Percentiles rank a stretch among this genome's conserved stretches.
Evolutionary conservation across 2,888 invertebrate genomes (phyloP).

Genomic region (Pheosia tremula): DNA sequence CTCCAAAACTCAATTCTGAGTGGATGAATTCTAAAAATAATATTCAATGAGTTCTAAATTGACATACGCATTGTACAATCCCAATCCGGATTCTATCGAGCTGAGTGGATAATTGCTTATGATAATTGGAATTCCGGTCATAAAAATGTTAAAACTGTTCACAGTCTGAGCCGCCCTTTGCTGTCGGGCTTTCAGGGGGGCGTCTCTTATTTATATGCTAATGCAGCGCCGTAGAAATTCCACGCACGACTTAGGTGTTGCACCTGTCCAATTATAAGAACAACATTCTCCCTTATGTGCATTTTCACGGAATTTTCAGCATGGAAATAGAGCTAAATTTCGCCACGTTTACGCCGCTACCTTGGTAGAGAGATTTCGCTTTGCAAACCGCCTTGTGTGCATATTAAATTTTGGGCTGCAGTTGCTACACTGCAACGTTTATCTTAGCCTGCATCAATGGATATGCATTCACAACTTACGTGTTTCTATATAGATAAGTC

Average conservation of each 20-base stretch:
- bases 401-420: slow-evolving; percentile 54
- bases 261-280: slow-evolving; percentile 81
- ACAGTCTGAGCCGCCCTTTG: slow-evolving; percentile 59
- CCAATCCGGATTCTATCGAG: slow-evolving; percentile 64
- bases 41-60: slow-evolving; percentile 52
- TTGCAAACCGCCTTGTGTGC: slow-evolving; percentile 52
- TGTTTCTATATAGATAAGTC: neutral
- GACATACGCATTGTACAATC: slow-evolving; percentile 44
- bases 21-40: slow-evolving; percentile 8
- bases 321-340: slow-evolving; percentile 70
- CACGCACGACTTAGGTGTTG: slow-evolving; percentile 75
- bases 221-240: slow-evolving; percentile 70
- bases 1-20: neutral
- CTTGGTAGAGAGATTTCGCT: slow-evolving; percentile 51
- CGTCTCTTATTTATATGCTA: slow-evolving; percentile 81
- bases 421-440: slow-evolving; percentile 16
- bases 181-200: slow-evolving; percentile 60
- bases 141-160: slow-evolving; percentile 73
- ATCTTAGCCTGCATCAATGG: neutral
- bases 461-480: neutral
- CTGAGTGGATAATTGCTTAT: slow-evolving; percentile 77
- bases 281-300: slow-evolving; percentile 74
- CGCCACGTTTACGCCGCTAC: slow-evolving; percentile 52
- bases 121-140: slow-evolving; percentile 79
- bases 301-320: slow-evolving; percentile 78